Base-by-base conservation (phyloP, 2,888 invertebrate species). In the Dermolepida albohirtum region DNA sequence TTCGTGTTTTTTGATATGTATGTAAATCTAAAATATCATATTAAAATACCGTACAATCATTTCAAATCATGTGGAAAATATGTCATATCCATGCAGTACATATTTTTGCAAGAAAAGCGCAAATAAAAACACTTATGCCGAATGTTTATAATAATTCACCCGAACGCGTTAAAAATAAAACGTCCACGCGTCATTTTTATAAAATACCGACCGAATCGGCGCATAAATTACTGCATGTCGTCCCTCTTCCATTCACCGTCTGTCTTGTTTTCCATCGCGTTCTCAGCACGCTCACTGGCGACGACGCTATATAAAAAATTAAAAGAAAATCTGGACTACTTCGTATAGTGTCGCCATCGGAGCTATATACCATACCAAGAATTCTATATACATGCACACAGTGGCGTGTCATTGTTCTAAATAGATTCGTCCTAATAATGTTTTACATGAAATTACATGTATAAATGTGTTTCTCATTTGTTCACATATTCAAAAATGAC, bases 261-360 rank as follows among this genome's bases (percentile, higher is more conserved):
- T 16, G 40, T 55, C 55, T 55, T 55, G 55, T 55, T 41, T 41
- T 55, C 40, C 40, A 55, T 55, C 55, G 41, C 40, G 55, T 41
- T 55, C 55, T 22, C 55, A 55, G 55, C 40, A 55, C 17, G 55
- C 41, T 55, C 22, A 16, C 55, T 55, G 55, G 40, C 55, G 22
- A 17, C 41, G 55, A 55, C 41, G 29, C 51, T 40, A 22, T 29
- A 40, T 17, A 55, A 55, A 55, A 40, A 55, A 50, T 40, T 55
- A 41, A 55, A 55, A 55, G 22, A 55, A 40, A 55, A 55, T 40
- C 55, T 40, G 22, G 41, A 41, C 41, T n/a, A 17, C 14, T 40
- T 40, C 22, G 17, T 34, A 34, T 34, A 34, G 34, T 40, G 51
- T 51, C 51, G 51, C 11, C 51, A n/a, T 29, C n/a, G 10, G 27